A percentile compares a stretch with the other conserved stretches of the same genome.
Conservation (phyloP, 1,140 invertebrate genomes). For the Nymphalis io region DNA sequence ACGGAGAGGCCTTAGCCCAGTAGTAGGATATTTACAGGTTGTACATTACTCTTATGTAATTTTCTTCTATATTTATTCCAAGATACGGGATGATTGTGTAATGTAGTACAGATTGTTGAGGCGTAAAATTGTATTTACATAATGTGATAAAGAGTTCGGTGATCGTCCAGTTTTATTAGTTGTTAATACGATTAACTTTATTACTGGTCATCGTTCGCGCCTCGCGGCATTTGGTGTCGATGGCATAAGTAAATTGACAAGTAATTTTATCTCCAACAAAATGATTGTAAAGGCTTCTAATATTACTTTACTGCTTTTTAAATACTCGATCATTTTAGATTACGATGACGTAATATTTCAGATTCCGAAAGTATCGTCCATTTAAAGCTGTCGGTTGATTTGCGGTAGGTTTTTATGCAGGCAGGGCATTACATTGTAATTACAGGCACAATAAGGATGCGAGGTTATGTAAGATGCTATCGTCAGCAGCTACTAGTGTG, state of each 20-base stretch:
- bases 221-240: conserved; percentile 11
- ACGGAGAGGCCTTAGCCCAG: too few relatives aligned
- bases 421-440: too few relatives aligned
- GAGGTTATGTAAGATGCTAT: too few relatives aligned
- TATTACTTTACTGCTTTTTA: background rate
- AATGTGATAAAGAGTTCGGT: conserved; percentile 45
- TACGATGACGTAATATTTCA: background rate
- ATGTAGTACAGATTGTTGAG: conserved; percentile 24
- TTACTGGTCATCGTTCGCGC: conserved; percentile 25
- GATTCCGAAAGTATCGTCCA: too few relatives aligned
- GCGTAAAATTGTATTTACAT: conserved; percentile 51
- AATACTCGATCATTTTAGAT: background rate
- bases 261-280: conserved; percentile 6
- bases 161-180: conserved; percentile 32
- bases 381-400: too few relatives aligned
- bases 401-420: too few relatives aligned
- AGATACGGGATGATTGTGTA: conserved; percentile 25
- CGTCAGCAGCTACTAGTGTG: too few relatives aligned
- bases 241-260: background rate
- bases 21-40: too few relatives aligned
- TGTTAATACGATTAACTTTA: conserved; percentile 40
- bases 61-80: conserved; percentile 27
- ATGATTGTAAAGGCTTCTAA: background rate
- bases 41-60: background rate
- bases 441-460: too few relatives aligned